Evolutionary conservation across 2,797 vertebrate species (phyloP).

Genomic region (Ispidina lecontei): DNA sequence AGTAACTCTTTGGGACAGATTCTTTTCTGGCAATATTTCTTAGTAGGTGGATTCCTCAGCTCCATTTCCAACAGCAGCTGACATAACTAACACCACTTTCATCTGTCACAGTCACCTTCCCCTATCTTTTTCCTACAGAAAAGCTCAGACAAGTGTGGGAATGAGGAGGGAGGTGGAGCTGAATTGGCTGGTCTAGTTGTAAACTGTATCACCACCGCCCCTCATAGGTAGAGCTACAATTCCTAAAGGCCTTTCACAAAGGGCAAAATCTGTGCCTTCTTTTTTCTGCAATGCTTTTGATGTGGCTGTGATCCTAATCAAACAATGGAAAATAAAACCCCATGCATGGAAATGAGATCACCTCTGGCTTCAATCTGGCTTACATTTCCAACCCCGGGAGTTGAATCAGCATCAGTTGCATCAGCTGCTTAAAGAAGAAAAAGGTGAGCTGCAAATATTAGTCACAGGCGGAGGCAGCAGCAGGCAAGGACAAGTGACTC

Average conservation of each 20-base stretch:
- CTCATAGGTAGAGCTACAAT: background rate
- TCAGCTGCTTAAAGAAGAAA: slow-evolving; percentile 46
- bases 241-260: background rate
- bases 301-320: slow-evolving; percentile 23
- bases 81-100: slow-evolving; percentile 50
- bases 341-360: slow-evolving; percentile 31
- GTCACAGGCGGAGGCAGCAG: slow-evolving; percentile 44
- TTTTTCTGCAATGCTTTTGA: background rate
- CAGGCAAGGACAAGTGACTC: slow-evolving; percentile 57
- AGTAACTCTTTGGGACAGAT: slow-evolving; percentile 64
- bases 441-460: slow-evolving; percentile 53
- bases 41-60: slow-evolving; percentile 25
- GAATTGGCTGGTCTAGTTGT: background rate
- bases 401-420: slow-evolving; percentile 49
- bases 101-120: slow-evolving; percentile 47
- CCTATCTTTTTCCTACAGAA: slow-evolving; percentile 29
- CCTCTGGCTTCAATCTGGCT: slow-evolving; percentile 48
- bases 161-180: background rate
- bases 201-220: background rate
- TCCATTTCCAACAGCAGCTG: slow-evolving; percentile 44
- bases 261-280: background rate
- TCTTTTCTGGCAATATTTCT: slow-evolving; percentile 62
- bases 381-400: slow-evolving; percentile 27
- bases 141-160: background rate
- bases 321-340: slow-evolving; percentile 30